Conservation (phyloP, 2,888 invertebrate species). For the Saturnia japonica region DNA sequence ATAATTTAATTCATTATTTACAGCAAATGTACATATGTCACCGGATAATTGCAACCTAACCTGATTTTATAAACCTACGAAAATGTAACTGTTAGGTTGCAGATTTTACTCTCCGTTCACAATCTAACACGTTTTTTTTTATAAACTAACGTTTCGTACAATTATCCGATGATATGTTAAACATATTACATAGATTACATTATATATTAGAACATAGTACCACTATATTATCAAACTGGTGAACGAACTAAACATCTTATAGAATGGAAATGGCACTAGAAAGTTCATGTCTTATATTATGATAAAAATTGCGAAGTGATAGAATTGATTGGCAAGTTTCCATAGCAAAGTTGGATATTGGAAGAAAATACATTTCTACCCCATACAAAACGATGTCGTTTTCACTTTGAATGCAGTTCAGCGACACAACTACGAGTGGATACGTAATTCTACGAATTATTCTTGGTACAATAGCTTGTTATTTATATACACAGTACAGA, state of each 20-base stretch:
- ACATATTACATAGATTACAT: no score
- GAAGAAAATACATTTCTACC: slow-evolving; percentile 5
- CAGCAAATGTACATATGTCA: no score
- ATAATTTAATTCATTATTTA: no score
- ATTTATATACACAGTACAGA: neutral
- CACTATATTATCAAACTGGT: no score
- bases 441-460: slow-evolving; percentile 51
- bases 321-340: slow-evolving; percentile 2
- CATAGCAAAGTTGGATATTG: neutral
- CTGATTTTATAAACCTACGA: no score
- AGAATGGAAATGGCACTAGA: neutral
- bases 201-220: no score
- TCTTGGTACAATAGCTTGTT: slow-evolving; percentile 47
- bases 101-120: no score
- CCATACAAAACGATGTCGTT: slow-evolving; percentile 26
- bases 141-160: no score
- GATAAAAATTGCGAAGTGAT: neutral
- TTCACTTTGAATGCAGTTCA: slow-evolving; percentile 49
- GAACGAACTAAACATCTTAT: neutral
- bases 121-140: no score
- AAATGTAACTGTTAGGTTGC: no score
- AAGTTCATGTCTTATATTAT: neutral
- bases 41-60: no score
- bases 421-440: slow-evolving; percentile 44
- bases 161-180: no score